Conservation (phyloP, 1,140 invertebrate genomes). For the Cheumatopsyche charites region DNA sequence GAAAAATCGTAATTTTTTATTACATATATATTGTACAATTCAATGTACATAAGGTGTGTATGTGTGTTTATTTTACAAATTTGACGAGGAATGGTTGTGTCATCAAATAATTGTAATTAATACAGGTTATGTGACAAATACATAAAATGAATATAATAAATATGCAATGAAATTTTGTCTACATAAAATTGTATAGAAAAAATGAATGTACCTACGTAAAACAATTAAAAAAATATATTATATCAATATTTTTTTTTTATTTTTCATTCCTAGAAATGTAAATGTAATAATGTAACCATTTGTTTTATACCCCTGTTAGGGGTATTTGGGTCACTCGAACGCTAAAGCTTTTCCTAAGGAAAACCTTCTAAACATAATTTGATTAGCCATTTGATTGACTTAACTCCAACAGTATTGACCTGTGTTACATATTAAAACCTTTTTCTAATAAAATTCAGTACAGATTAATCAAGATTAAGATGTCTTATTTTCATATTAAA, state of each 20-base stretch:
- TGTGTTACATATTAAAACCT: not conserved
- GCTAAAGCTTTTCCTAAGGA: conserved; percentile 12
- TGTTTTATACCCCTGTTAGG: not conserved
- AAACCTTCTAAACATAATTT: conserved; percentile 40
- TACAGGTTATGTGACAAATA: conserved; percentile 15
- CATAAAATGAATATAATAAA: conserved; percentile 28
- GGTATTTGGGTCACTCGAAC: conserved; percentile 23
- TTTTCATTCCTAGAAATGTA: not conserved
- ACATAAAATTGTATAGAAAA: conserved; percentile 48
- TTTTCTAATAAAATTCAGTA: too few relatives aligned
- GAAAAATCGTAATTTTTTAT: conserved; percentile 22
- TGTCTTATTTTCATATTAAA: too few relatives aligned
- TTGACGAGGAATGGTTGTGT: conserved; percentile 28
- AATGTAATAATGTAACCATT: not conserved
- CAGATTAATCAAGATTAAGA: too few relatives aligned
- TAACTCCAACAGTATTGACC: conserved; percentile 4
- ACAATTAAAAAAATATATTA: conserved; percentile 48
- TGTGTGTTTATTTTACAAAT: conserved; percentile 20
- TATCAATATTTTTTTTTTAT: conserved; percentile 37
- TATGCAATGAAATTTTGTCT: conserved; percentile 42
- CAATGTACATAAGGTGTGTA: conserved; percentile 22
- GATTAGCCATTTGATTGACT: conserved; percentile 44
- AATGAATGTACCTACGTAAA: conserved; percentile 48
- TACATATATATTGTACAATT: conserved; percentile 17
- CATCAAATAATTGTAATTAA: conserved; percentile 29